Conservation (phyloP, 92 coral and sea anemone genomes). For the Paragorgia papillata region DNA sequence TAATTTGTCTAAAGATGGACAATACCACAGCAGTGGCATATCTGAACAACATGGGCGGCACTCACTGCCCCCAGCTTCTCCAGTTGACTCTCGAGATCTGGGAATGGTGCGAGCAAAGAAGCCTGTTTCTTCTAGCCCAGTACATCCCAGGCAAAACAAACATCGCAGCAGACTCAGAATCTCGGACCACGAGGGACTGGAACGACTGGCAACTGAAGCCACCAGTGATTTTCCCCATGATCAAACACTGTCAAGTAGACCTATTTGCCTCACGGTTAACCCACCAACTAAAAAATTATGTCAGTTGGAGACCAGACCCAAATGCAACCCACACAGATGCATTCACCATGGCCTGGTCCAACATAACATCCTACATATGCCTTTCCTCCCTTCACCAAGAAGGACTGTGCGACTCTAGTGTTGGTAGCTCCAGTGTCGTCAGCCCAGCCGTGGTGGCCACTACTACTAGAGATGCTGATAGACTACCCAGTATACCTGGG, state of each 20-base stretch:
- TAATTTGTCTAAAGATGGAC: constrained; percentile 48
- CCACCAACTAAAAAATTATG: constrained; percentile 44
- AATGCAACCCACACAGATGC: constrained; percentile 52
- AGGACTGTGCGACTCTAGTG: constrained; percentile 47
- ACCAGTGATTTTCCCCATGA: constrained; percentile 36
- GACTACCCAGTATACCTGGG: constrained; percentile 42
- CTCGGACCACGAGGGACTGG: constrained; percentile 24
- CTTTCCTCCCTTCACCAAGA: constrained; percentile 19
- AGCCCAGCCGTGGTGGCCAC: constrained; percentile 69
- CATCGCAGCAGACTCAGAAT: constrained; percentile 58
- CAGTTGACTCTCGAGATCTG: constrained; percentile 53
- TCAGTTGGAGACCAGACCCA: constrained; percentile 59
- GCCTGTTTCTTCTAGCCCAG: constrained; percentile 51
- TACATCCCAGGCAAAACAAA: constrained; percentile 67
- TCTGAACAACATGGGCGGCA: constrained; percentile 56
- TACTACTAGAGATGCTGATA: constrained; percentile 39
- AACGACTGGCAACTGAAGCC: constrained; percentile 58
- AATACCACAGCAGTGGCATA: constrained; percentile 49
- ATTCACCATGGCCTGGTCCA: constrained; percentile 51
- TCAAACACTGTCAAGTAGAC: constrained; percentile 44
- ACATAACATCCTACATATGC: constrained; percentile 14
- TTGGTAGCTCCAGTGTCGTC: constrained; percentile 58
- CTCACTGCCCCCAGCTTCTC: constrained; percentile 49
- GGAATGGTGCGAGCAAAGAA: constrained; percentile 57
- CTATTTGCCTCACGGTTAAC: constrained; percentile 58